A percentile compares a stretch with the other conserved stretches of the same genome.
Conservation (phyloP, 2,113 vertebrate genomes). For the Motacilla tschutschensis region DNA sequence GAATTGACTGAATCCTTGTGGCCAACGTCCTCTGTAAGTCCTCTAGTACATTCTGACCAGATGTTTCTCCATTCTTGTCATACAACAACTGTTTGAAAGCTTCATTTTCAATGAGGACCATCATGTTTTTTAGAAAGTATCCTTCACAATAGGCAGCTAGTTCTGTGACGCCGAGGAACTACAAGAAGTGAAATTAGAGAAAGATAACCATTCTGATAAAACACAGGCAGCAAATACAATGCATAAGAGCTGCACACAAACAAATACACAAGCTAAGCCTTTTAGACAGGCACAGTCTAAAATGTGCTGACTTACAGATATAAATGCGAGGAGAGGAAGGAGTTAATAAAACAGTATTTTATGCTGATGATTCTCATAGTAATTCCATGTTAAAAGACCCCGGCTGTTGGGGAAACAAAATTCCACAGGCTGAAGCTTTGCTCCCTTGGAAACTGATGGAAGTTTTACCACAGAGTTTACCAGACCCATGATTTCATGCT, state of each 20-base stretch:
- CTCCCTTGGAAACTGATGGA: background rate
- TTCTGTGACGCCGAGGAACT: slow-evolving; percentile 93
- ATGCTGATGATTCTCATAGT: background rate
- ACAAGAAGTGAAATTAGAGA: slow-evolving; percentile 28
- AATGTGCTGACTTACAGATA: background rate
- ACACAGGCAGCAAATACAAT: background rate
- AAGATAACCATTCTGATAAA: slow-evolving; percentile 7
- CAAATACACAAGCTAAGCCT: background rate
- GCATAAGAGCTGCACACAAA: background rate
- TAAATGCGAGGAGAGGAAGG: background rate
- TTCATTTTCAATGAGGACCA: slow-evolving; percentile 93
- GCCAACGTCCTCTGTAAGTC: slow-evolving; percentile 94
- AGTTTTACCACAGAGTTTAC: background rate
- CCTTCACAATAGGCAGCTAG: slow-evolving; percentile 92
- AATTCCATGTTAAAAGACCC: background rate
- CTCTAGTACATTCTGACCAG: slow-evolving; percentile 84
- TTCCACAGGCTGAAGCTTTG: background rate
- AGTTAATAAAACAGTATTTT: background rate
- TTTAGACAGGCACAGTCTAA: background rate
- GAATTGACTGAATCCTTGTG: slow-evolving; percentile 93
- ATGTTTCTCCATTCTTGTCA: slow-evolving; percentile 83
- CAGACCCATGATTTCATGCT: background rate
- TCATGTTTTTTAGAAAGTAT: slow-evolving; percentile 98
- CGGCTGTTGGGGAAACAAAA: background rate
- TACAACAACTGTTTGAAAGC: slow-evolving; percentile 96